Percentiles rank a stretch among this genome's conserved stretches.
Conservation (phyloP, 2,797 vertebrate species). For the Poliocrania exsul region DNA sequence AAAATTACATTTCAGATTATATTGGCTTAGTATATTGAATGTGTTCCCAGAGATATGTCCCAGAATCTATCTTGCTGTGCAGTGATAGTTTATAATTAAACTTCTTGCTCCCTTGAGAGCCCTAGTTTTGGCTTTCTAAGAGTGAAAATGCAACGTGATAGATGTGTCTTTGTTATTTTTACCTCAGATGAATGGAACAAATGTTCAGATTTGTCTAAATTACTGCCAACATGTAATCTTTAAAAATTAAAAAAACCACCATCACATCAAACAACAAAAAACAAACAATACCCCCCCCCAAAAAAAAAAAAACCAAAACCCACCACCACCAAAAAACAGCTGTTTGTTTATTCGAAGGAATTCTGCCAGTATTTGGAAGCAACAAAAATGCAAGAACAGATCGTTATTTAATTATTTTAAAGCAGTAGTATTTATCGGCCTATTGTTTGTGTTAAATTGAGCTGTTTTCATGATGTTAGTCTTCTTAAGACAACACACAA, state of each 20-base stretch:
- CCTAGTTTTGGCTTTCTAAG: not conserved
- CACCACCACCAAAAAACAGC: not conserved
- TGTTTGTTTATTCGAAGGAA: conserved; percentile 41
- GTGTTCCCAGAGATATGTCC: not conserved
- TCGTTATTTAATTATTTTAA: conserved; percentile 43
- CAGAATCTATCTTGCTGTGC: not conserved
- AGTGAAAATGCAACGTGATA: not conserved
- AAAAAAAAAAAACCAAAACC: not conserved
- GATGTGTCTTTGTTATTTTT: not conserved
- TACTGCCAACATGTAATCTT: conserved; percentile 13
- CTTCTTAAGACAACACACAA: conserved; percentile 25
- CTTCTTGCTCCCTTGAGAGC: not conserved
- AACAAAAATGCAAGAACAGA: conserved; percentile 36
- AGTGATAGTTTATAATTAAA: conserved; percentile 35
- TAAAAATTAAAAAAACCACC: not conserved
- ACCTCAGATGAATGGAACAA: conserved; percentile 10
- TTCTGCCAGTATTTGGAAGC: conserved; percentile 39
- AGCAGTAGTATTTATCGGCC: conserved; percentile 27
- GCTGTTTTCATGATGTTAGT: conserved; percentile 35
- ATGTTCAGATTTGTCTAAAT: not conserved
- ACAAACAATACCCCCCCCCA: too few relatives aligned
- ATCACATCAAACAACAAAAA: not conserved
- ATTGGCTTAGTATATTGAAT: not conserved
- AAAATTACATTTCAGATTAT: not conserved
- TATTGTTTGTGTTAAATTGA: conserved; percentile 39